Conservation (phyloP, 2,888 invertebrate genomes). For the Ophion slaviceki region DNA sequence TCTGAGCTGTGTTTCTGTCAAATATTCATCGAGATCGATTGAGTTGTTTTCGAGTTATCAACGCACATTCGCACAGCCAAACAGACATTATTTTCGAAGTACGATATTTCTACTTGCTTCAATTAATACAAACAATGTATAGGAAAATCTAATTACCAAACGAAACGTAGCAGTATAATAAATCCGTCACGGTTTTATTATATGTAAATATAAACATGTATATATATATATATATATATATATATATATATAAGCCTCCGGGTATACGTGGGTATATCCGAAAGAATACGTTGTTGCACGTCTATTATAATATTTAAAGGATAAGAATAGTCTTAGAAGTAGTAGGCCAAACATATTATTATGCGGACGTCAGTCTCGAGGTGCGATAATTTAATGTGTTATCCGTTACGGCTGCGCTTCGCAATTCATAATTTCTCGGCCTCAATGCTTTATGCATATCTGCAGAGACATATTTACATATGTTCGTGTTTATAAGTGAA, state of each 20-base stretch:
- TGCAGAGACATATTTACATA: neutral
- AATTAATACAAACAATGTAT: too few species aligned
- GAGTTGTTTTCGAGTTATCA: too few species aligned
- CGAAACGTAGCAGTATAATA: too few species aligned
- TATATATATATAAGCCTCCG: neutral
- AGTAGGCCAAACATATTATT: conserved; percentile 54
- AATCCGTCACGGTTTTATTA: neutral
- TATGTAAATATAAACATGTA: neutral
- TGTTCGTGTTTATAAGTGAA: neutral
- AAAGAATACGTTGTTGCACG: conserved; percentile 45
- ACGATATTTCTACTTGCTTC: too few species aligned
- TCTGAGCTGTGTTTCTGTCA: too few species aligned
- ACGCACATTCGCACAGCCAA: too few species aligned
- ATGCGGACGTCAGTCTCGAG: conserved; percentile 58
- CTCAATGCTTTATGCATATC: conserved; percentile 26
- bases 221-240: neutral
- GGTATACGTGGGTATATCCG: neutral
- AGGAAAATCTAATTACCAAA: too few species aligned
- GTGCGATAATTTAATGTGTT: conserved; percentile 38
- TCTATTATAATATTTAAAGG: conserved; percentile 56
- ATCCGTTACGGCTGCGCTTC: conserved; percentile 55
- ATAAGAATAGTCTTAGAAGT: conserved; percentile 47
- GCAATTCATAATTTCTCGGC: conserved; percentile 57
- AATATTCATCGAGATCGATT: too few species aligned
- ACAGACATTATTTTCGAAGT: too few species aligned